These are phyloP conservation scores for Pasiphila rectangulata DNA, from an alignment of 2,888 invertebrate species.

Conservation along the genomic window DNA sequence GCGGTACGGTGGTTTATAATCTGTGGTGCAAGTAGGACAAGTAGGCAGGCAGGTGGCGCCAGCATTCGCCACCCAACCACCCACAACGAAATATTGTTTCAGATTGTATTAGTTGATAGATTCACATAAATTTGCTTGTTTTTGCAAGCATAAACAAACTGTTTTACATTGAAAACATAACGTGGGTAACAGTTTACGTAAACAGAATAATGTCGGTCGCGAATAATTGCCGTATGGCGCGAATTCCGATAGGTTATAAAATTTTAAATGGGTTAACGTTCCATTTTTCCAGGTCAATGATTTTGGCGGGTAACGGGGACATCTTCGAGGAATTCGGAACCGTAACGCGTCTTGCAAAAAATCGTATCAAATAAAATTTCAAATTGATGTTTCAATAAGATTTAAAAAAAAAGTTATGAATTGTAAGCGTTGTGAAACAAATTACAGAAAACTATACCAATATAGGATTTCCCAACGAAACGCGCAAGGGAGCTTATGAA, in stretches of 20 bases:
- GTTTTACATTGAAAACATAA: slow-evolving; percentile 5
- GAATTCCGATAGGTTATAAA: slow-evolving; percentile 17
- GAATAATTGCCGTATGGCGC: slow-evolving; percentile 21
- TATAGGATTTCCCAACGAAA: too few species aligned
- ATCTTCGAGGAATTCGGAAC: slow-evolving; percentile 9
- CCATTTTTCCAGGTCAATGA: slow-evolving; percentile 23
- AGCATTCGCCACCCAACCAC: slow-evolving; percentile 56
- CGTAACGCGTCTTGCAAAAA: too few species aligned
- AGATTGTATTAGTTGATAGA: slow-evolving; percentile 15
- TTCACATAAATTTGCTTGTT: slow-evolving; percentile 23
- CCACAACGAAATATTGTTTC: slow-evolving; percentile 37
- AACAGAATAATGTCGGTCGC: slow-evolving; percentile 27
- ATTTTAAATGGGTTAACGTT: slow-evolving; percentile 17
- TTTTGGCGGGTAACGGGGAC: slow-evolving; percentile 10
- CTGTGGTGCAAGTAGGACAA: slow-evolving; percentile 34
- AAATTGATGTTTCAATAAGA: too few species aligned
- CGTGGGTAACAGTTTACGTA: slow-evolving; percentile 11
- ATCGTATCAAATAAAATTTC: too few species aligned
- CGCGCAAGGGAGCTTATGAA: too few species aligned
- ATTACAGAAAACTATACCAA: too few species aligned
- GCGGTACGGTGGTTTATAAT: neutral
- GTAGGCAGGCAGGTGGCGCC: slow-evolving; percentile 70
- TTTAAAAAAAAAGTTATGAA: too few species aligned
- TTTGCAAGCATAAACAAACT: slow-evolving; percentile 15
- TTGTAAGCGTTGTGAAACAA: too few species aligned